These are phyloP conservation scores for Galerucella pusilla DNA, from an alignment of 2,888 invertebrate genomes.

Conservation along the genomic window DNA sequence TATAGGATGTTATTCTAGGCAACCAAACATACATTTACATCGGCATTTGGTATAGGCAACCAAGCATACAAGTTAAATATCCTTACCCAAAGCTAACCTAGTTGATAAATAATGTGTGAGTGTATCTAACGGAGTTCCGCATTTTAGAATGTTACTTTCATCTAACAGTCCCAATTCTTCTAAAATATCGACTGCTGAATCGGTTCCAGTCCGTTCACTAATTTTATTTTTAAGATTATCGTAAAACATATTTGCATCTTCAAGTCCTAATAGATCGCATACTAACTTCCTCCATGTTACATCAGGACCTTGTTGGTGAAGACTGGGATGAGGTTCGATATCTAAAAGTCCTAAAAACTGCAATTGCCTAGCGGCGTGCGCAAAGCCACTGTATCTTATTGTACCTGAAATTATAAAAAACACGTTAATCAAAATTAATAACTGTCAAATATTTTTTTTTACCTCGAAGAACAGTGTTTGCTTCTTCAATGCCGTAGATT, in stretches of 20 bases:
- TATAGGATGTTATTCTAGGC: too few species aligned
- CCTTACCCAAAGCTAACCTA: slow-evolving; percentile 79
- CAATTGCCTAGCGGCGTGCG: slow-evolving; percentile 87
- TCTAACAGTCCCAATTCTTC: slow-evolving; percentile 90
- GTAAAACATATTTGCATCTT: slow-evolving; percentile 88
- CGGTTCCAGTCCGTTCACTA: slow-evolving; percentile 79
- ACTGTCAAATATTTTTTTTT: neutral
- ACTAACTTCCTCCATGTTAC: slow-evolving; percentile 93
- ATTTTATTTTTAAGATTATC: slow-evolving; percentile 91
- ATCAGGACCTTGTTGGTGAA: slow-evolving; percentile 96
- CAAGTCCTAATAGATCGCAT: slow-evolving; percentile 85
- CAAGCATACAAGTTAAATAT: neutral
- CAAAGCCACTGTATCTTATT: slow-evolving; percentile 89
- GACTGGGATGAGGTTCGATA: slow-evolving; percentile 83
- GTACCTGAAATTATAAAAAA: slow-evolving; percentile 70
- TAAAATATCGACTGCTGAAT: slow-evolving; percentile 78
- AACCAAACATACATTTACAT: neutral
- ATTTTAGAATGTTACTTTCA: slow-evolving; percentile 84
- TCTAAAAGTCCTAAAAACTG: slow-evolving; percentile 87
- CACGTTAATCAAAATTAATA: neutral
- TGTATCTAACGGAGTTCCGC: slow-evolving; percentile 91
- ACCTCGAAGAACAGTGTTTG: slow-evolving; percentile 87
- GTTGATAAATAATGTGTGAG: slow-evolving; percentile 89
- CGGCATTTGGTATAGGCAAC: neutral
- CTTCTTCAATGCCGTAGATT: slow-evolving; percentile 86